Evolutionary conservation across 2,113 vertebrate species (phyloP), one percentile per base, ranked within the genome.

Genomic region (Stegostoma tigrinum): DNA sequence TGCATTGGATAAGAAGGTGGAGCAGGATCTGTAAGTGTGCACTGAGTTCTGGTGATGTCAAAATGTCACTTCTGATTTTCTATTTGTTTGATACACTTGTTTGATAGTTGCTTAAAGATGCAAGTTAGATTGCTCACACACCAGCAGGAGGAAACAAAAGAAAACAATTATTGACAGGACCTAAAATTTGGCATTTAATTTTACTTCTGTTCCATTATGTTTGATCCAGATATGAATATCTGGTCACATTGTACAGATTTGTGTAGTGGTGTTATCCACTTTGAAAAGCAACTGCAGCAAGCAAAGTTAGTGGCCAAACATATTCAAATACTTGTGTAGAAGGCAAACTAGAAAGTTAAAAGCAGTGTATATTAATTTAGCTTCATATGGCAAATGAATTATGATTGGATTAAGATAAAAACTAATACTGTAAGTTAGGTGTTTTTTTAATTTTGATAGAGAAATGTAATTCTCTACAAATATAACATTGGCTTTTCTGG

Each of bases 1-100:
- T 34, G 99, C 99, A 96, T 97, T 99, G 98, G 99, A 99, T 98
- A 99, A 99, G 98, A 99, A 99, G 97, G 99, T 99, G 97, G 99
- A 99, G 97, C 99, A 99, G 96, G 99, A 99, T 97, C 98, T 99
- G 99, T 99, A 98, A 99, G 99, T 97, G 97, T 96, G 95, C 45
- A 95, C 34, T 68, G 48, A 24, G 67, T 72, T 42, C 23, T 42
- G 72, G 38, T 48, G 2, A 52, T 7, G 23, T 95, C 42, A 19
- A 4, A 72, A 95, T 94, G n/a, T 94, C 7, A 2, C 64, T 42
- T 94, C 14, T n/a, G 8, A 2, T 67, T 67, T 68, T 94, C n/a
- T 27, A 19, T 67, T 94, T 27, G 7, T 1, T 27, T 94, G 12
- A 64, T 91, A 27, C 38, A 38, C 42, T 5, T 86, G 10, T 17